These are phyloP conservation scores for Protobothrops flavoviridis DNA, from an alignment of 2,113 vertebrate genomes.

Conservation along the genomic window DNA sequence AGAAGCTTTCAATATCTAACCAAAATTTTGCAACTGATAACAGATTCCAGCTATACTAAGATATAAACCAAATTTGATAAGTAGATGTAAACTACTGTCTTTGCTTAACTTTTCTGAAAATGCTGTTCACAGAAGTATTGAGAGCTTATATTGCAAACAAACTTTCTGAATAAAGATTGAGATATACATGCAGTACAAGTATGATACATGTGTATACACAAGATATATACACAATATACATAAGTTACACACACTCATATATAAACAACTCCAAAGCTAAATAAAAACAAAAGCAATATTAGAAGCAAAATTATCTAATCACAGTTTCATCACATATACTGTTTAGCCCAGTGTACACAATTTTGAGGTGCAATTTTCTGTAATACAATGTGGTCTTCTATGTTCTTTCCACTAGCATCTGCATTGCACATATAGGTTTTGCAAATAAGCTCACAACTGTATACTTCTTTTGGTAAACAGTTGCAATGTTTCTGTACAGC, in stretches of 20 bases:
- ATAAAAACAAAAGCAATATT: not conserved
- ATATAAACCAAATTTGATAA: not conserved
- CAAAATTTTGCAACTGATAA: not conserved
- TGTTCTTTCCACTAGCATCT: not conserved
- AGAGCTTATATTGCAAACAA: not conserved
- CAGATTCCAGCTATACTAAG: not conserved
- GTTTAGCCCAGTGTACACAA: not conserved
- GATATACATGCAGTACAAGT: not conserved
- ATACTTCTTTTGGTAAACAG: not conserved
- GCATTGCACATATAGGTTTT: not conserved
- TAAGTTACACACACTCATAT: not conserved
- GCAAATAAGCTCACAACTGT: not conserved
- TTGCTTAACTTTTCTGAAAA: not conserved
- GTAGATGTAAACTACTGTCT: not conserved
- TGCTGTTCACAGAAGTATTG: not conserved
- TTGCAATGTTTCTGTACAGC: not conserved
- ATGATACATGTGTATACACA: too few species aligned
- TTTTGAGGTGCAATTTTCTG: not conserved
- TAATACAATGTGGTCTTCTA: not conserved
- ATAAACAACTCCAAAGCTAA: not conserved
- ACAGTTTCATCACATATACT: not conserved
- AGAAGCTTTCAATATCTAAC: not conserved
- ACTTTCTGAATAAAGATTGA: not conserved
- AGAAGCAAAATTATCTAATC: not conserved
- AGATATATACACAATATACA: not conserved